Evolutionary conservation across 2,888 invertebrate species (phyloP).

Genomic region (Chelonus formosanus): DNA sequence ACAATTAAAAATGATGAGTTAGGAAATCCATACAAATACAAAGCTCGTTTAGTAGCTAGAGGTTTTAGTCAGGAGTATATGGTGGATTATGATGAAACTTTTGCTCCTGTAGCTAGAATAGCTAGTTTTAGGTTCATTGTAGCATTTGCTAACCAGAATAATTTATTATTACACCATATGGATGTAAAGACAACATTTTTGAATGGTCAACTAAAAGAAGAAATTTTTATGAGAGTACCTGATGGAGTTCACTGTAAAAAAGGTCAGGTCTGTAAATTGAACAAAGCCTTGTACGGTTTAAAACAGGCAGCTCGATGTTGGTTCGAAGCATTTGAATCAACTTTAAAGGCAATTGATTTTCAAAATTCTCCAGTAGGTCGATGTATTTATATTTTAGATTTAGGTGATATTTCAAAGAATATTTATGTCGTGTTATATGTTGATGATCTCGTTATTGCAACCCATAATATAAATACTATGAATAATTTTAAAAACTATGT

Average conservation of each 20-base stretch:
- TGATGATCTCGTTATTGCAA: conserved; percentile 24
- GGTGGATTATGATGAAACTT: conserved; percentile 30
- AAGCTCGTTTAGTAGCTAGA: conserved; percentile 25
- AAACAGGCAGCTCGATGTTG: conserved; percentile 32
- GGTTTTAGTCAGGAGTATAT: conserved; percentile 32
- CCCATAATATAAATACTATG: conserved; percentile 11
- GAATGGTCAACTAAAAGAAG: conserved; percentile 28
- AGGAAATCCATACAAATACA: conserved; percentile 25
- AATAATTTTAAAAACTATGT: conserved; percentile 22
- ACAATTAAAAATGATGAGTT: conserved; percentile 11
- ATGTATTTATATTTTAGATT: conserved; percentile 29
- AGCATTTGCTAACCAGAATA: conserved; percentile 10
- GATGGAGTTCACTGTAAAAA: conserved; percentile 17
- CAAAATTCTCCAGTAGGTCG: conserved; percentile 26
- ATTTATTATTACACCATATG: conserved; percentile 21
- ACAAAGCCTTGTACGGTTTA: conserved; percentile 29
- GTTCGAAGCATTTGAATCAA: conserved; percentile 23
- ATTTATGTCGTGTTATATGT: conserved; percentile 27
- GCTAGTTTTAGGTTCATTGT: conserved; percentile 27
- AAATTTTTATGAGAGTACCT: conserved; percentile 31
- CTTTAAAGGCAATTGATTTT: conserved; percentile 20
- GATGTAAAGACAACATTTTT: conserved; percentile 36
- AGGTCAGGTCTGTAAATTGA: conserved; percentile 22
- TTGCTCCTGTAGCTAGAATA: conserved; percentile 26
- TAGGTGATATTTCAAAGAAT: conserved; percentile 2